These are phyloP conservation scores for Aphelinus certus DNA, from an alignment of 1,140 invertebrate genomes.

Conservation along the genomic window DNA sequence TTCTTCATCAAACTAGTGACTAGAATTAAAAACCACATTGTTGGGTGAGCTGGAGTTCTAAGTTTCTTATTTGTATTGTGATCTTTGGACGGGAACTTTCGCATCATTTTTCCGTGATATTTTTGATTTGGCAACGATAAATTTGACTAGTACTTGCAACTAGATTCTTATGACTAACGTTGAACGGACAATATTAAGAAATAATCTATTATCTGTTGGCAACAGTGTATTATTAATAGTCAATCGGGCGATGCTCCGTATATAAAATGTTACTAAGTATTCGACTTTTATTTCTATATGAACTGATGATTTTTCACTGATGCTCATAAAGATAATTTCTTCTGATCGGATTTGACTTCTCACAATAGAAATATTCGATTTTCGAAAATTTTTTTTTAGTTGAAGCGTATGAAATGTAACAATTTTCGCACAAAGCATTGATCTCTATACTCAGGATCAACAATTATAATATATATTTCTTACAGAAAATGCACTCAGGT, in stretches of 20 bases:
- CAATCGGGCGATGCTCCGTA: not conserved
- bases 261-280: not conserved
- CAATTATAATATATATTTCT: conserved; percentile 38
- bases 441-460: not conserved
- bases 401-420: conserved; percentile 28
- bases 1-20: conserved; percentile 77
- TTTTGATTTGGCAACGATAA: not conserved
- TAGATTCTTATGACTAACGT: too few species aligned
- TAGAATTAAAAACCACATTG: conserved; percentile 69
- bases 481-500: conserved; percentile 74
- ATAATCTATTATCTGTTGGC: too few species aligned
- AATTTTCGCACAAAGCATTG: not conserved
- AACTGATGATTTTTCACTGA: too few species aligned
- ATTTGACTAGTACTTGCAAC: not conserved
- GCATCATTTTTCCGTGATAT: not conserved
- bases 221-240: too few species aligned
- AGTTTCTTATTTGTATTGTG: too few species aligned
- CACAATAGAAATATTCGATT: too few species aligned
- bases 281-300: too few species aligned
- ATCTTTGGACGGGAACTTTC: too few species aligned
- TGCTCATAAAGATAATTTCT: too few species aligned
- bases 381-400: conserved; percentile 22
- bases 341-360: too few species aligned
- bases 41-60: conserved; percentile 57
- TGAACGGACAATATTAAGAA: too few species aligned